Conservation (phyloP, 2,797 vertebrate species). For the Enteromius fasciolatus region DNA sequence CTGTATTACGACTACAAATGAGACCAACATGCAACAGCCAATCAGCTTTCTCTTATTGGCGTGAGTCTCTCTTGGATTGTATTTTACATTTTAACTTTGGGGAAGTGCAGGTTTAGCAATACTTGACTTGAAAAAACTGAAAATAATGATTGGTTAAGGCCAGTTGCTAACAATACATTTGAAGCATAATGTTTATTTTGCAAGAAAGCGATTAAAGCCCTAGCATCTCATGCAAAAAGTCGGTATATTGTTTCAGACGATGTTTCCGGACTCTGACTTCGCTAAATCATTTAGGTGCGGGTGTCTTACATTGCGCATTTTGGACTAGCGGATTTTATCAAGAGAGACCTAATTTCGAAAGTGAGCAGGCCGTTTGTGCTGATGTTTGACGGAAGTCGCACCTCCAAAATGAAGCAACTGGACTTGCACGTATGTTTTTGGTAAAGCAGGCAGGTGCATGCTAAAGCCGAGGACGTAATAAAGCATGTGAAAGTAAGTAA, state of each 20-base stretch:
- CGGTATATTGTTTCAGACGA: neutral
- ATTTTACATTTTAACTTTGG: neutral
- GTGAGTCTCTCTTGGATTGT: neutral
- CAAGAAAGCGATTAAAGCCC: constrained; percentile 10
- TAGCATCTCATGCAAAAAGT: neutral
- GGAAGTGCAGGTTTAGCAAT: neutral
- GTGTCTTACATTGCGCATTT: neutral
- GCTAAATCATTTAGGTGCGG: neutral
- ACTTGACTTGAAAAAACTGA: neutral
- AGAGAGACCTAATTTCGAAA: neutral
- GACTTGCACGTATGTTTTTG: neutral
- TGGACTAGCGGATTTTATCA: neutral
- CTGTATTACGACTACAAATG: neutral
- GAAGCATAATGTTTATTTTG: neutral
- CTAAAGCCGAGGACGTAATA: neutral
- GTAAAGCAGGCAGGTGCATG: neutral
- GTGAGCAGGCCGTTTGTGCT: neutral
- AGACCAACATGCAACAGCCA: neutral
- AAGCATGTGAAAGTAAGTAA: constrained; percentile 2
- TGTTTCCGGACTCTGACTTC: constrained; percentile 17
- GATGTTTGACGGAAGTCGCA: neutral
- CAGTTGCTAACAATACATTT: constrained; percentile 12
- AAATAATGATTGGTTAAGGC: constrained; percentile 6
- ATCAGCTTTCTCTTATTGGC: constrained; percentile 19
- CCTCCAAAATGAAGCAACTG: neutral